Evolutionary conservation across 2,797 vertebrate genomes (phyloP).

Genomic region (Urophycis tenuis): DNA sequence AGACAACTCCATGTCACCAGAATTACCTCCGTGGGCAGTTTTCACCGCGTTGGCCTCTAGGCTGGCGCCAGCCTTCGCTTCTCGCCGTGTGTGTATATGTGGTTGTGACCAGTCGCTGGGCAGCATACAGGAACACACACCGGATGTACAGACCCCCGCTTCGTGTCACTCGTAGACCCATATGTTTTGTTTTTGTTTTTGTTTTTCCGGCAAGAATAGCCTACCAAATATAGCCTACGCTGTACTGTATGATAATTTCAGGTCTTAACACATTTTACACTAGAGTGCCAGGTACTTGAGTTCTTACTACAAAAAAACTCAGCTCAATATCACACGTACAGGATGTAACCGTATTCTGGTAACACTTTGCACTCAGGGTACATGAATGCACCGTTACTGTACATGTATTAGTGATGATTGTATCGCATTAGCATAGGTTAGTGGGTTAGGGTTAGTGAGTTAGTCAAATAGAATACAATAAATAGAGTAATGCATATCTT

Average conservation of each 20-base stretch:
- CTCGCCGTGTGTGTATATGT: too few relatives aligned
- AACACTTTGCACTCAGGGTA: too few relatives aligned
- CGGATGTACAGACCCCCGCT: background rate
- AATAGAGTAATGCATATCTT: too few relatives aligned
- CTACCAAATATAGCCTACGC: constrained; percentile 36
- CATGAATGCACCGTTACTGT: background rate
- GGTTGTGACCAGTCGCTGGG: too few relatives aligned
- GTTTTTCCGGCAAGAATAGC: constrained; percentile 11
- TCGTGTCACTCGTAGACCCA: background rate
- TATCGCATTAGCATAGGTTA: too few relatives aligned
- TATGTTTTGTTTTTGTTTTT: too few relatives aligned
- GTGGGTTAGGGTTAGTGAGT: too few relatives aligned
- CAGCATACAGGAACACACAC: background rate
- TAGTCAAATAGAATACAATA: too few relatives aligned
- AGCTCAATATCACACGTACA: background rate
- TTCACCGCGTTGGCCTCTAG: too few relatives aligned
- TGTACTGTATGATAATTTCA: constrained; percentile 14
- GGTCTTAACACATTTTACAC: constrained; percentile 27
- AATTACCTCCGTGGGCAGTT: background rate
- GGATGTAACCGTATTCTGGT: background rate
- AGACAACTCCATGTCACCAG: background rate
- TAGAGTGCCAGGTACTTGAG: constrained; percentile 7
- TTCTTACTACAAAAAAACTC: background rate
- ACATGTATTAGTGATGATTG: too few relatives aligned
- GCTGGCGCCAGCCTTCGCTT: too few relatives aligned